phyloP scores from a whole-genome alignment of 2,113 vertebrate genomes.

The Tapirus terrestris region DNA sequence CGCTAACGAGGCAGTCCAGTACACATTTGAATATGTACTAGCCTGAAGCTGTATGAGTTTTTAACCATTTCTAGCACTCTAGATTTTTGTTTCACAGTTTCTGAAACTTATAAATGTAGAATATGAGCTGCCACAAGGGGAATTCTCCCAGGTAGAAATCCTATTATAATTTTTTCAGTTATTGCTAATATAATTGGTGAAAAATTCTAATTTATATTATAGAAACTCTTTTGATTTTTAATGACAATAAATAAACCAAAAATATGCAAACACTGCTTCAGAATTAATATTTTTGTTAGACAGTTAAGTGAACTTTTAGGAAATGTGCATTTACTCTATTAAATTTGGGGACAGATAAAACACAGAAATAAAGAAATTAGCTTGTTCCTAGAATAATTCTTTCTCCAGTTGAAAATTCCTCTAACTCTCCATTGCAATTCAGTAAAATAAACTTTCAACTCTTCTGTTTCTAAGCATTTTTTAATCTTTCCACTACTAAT shows the following conservation, averaged over 20 bases:
- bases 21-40: background rate
- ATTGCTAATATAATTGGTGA: background rate
- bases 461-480: background rate
- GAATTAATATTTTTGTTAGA: background rate
- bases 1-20: background rate
- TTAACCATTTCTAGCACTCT: background rate
- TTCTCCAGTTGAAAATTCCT: background rate
- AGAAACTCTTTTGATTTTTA: background rate
- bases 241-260: background rate
- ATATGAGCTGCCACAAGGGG: background rate
- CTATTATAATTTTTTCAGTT: background rate
- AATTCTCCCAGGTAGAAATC: background rate
- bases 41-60: background rate
- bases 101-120: background rate
- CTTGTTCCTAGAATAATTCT: background rate
- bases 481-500: background rate
- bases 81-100: background rate
- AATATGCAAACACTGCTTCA: background rate
- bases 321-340: background rate
- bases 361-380: background rate
- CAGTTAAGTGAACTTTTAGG: background rate
- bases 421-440: background rate
- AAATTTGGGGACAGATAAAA: background rate
- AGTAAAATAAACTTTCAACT: constrained; percentile 1
- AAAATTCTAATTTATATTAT: background rate